Percentiles rank a stretch among this genome's conserved stretches.
phyloP scores from a whole-genome alignment of 2,888 invertebrate genomes.

The Phrixothrix hirtus region DNA sequence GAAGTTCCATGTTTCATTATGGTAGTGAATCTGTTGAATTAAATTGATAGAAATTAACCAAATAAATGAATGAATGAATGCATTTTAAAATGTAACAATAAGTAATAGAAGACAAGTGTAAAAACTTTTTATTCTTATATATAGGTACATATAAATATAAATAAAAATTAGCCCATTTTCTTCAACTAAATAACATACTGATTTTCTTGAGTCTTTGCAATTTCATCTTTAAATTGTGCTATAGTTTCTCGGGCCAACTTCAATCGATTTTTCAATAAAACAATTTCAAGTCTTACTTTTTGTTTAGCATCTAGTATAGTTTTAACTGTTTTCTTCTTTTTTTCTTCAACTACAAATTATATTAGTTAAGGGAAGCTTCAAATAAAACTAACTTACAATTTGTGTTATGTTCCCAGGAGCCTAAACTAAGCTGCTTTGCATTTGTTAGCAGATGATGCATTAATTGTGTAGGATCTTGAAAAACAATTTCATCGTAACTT shows the following conservation, averaged over 20 bases:
- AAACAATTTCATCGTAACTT: constrained; percentile 94
- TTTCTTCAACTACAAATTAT: constrained; percentile 79
- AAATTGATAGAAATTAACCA: too few relatives aligned
- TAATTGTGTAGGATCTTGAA: constrained; percentile 85
- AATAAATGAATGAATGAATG: too few relatives aligned
- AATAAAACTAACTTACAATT: constrained; percentile 68
- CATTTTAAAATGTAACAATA: too few relatives aligned
- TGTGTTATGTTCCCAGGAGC: constrained; percentile 81
- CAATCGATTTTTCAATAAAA: constrained; percentile 80
- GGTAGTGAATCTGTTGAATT: too few relatives aligned
- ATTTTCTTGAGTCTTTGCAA: constrained; percentile 58
- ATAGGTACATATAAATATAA: too few relatives aligned
- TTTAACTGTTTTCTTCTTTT: constrained; percentile 78
- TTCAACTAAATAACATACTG: constrained; percentile 37
- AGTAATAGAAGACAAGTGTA: background rate
- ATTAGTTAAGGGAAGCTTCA: background rate
- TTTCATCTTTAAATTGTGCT: constrained; percentile 78
- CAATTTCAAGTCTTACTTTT: constrained; percentile 81
- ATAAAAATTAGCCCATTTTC: too few relatives aligned
- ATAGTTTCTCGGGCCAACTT: constrained; percentile 86
- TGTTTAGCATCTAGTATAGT: constrained; percentile 77
- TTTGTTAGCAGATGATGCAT: constrained; percentile 87
- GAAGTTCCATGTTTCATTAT: too few relatives aligned
- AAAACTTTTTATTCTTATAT: too few relatives aligned
- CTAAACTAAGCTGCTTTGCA: constrained; percentile 73